A percentile compares a stretch with the other conserved stretches of the same genome.
Evolutionary conservation across 2,888 invertebrate species (phyloP).

Genomic region (Thalpophila matura): DNA sequence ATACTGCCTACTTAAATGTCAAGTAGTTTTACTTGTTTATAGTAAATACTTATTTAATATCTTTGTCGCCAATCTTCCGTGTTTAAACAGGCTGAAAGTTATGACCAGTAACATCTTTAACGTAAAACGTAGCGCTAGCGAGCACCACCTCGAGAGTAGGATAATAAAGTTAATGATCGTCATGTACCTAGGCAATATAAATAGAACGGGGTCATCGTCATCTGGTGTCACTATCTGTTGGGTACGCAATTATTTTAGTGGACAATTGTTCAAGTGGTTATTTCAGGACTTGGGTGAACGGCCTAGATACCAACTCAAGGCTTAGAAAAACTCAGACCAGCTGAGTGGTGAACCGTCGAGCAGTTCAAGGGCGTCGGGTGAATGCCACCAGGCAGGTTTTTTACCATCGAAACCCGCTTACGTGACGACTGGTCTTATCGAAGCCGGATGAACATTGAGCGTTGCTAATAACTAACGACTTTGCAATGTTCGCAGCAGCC

Average conservation of each 20-base stretch:
- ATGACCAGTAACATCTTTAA: slow-evolving; percentile 67
- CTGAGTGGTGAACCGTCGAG: slow-evolving; percentile 83
- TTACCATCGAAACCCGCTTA: slow-evolving; percentile 81
- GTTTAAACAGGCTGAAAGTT: slow-evolving; percentile 59
- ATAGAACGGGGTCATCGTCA: slow-evolving; percentile 65
- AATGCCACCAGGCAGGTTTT: slow-evolving; percentile 87
- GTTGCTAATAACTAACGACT: slow-evolving; percentile 74
- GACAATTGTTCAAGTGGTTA: slow-evolving; percentile 65
- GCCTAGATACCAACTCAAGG: slow-evolving; percentile 85
- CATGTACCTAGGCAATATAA: slow-evolving; percentile 51
- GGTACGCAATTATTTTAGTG: slow-evolving; percentile 63
- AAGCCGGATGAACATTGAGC: slow-evolving; percentile 82
- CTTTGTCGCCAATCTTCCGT: slow-evolving; percentile 54
- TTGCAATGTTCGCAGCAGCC: slow-evolving; percentile 45
- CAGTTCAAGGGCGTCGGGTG: slow-evolving; percentile 89
- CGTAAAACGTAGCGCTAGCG: slow-evolving; percentile 64
- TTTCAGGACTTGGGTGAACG: slow-evolving; percentile 83
- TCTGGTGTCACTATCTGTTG: slow-evolving; percentile 54
- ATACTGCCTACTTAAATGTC: slow-evolving; percentile 57
- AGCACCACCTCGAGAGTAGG: slow-evolving; percentile 66
- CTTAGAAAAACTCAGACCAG: slow-evolving; percentile 82
- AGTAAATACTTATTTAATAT: slow-evolving; percentile 33
- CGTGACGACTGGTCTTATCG: slow-evolving; percentile 80
- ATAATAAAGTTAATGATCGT: slow-evolving; percentile 71
- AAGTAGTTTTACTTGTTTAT: slow-evolving; percentile 51